Percentiles rank a stretch among this genome's conserved stretches.
These are phyloP conservation scores for Cynopterus sphinx DNA, from an alignment of 2,797 vertebrate species.

Conservation along the genomic window DNA sequence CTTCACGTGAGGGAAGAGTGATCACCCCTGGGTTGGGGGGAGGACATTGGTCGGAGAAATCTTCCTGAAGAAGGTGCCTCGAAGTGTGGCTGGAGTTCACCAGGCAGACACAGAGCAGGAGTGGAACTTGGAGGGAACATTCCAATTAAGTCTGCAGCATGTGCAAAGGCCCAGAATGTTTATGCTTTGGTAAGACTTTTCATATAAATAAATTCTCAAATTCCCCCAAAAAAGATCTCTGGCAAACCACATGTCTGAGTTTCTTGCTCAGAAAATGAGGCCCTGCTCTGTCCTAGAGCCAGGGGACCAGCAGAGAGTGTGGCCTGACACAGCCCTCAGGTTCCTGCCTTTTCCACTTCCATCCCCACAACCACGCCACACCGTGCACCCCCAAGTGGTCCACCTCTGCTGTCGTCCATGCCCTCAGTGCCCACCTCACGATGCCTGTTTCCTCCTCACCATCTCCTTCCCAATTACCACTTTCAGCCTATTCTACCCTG, in stretches of 20 bases:
- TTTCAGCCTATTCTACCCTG: not conserved
- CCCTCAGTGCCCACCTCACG: not conserved
- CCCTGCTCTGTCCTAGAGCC: not conserved
- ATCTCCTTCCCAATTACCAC: not conserved
- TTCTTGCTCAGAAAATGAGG: slow-evolving; percentile 46
- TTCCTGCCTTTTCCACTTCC: not conserved
- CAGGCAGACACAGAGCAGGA: not conserved
- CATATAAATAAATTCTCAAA: slow-evolving; percentile 72
- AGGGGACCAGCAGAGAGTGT: not conserved
- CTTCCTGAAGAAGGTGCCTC: not conserved
- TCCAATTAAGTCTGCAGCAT: slow-evolving; percentile 54
- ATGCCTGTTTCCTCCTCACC: not conserved
- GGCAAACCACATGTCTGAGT: slow-evolving; percentile 60
- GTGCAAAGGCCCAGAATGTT: slow-evolving; percentile 75
- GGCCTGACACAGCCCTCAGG: not conserved
- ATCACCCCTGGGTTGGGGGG: fast-evolving
- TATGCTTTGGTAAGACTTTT: slow-evolving; percentile 74
- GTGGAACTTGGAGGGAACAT: not conserved
- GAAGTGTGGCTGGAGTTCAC: not conserved
- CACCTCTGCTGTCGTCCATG: fast-evolving
- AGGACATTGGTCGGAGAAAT: not conserved
- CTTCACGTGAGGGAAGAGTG: fast-evolving
- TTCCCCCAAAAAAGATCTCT: slow-evolving; percentile 33
- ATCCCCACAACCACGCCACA: not conserved
- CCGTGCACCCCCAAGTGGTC: not conserved